Evolutionary conservation across 2,888 invertebrate species (phyloP).

Genomic region (Plemyria rubiginata): DNA sequence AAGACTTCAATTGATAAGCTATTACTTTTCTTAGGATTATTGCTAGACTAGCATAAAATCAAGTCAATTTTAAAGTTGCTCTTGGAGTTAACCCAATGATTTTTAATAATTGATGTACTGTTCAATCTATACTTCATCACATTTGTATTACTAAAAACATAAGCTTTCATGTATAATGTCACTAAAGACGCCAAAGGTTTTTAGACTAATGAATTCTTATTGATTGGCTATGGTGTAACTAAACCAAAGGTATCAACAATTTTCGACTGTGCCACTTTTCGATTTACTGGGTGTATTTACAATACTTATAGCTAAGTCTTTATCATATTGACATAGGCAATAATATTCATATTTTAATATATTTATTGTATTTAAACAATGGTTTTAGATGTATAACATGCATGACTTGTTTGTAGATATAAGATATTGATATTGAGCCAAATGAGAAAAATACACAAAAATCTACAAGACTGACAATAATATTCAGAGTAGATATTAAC

Average conservation of each 20-base stretch:
- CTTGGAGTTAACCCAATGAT: constrained; percentile 18
- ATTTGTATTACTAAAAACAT: constrained; percentile 1
- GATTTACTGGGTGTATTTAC: constrained; percentile 65
- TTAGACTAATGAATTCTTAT: constrained; percentile 36
- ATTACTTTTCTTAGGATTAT: constrained; percentile 11
- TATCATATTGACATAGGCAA: constrained; percentile 65
- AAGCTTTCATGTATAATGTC: constrained; percentile 12
- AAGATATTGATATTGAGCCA: constrained; percentile 77
- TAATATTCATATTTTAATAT: constrained; percentile 73
- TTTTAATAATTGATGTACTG: constrained; percentile 9
- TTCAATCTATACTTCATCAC: constrained; percentile 21
- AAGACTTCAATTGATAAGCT: constrained; percentile 17
- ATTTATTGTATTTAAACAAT: constrained; percentile 77
- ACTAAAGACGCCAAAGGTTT: constrained; percentile 26
- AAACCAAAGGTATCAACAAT: constrained; percentile 73
- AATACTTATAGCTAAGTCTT: constrained; percentile 63
- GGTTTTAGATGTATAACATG: constrained; percentile 69
- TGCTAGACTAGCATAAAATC: constrained; percentile 17
- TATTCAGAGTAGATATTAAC: constrained; percentile 83
- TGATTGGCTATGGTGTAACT: constrained; percentile 64
- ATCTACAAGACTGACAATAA: constrained; percentile 85
- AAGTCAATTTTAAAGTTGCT: constrained; percentile 19
- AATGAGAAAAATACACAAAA: constrained; percentile 73
- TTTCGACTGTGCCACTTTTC: constrained; percentile 74
- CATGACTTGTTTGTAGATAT: constrained; percentile 79